Percentiles rank a stretch among this genome's conserved stretches.
phyloP scores from a whole-genome alignment of 2,113 vertebrate species.

The Podarcis cretensis region DNA sequence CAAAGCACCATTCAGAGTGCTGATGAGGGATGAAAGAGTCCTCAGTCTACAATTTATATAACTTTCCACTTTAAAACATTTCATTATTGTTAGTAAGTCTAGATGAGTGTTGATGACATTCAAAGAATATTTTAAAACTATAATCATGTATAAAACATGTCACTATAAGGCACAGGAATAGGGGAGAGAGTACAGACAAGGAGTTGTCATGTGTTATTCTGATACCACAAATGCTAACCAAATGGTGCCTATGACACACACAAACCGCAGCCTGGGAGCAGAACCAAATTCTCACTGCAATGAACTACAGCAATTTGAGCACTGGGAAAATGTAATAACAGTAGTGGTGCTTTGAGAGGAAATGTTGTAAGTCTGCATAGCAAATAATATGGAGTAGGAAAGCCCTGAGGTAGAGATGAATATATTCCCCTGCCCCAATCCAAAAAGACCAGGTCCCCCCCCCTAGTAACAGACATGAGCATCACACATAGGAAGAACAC shows the following conservation, averaged over 20 bases:
- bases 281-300: not conserved
- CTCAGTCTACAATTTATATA: too few relatives aligned
- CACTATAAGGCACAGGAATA: not conserved
- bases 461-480: not conserved
- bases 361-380: not conserved
- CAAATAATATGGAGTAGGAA: not conserved
- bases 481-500: not conserved
- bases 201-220: not conserved
- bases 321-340: not conserved
- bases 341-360: not conserved
- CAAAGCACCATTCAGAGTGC: not conserved
- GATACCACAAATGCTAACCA: not conserved
- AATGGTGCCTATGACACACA: too few relatives aligned
- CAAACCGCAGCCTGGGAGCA: not conserved
- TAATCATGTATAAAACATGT: not conserved
- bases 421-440: not conserved
- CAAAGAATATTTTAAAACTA: not conserved
- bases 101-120: not conserved
- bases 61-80: too few relatives aligned
- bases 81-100: not conserved
- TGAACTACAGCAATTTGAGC: not conserved
- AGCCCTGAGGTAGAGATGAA: not conserved
- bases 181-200: not conserved
- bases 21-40: not conserved
- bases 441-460: not conserved